A percentile compares a stretch with the other conserved stretches of the same genome.
phyloP scores from a whole-genome alignment of 2,113 vertebrate species.

The Ammodytes marinus region DNA sequence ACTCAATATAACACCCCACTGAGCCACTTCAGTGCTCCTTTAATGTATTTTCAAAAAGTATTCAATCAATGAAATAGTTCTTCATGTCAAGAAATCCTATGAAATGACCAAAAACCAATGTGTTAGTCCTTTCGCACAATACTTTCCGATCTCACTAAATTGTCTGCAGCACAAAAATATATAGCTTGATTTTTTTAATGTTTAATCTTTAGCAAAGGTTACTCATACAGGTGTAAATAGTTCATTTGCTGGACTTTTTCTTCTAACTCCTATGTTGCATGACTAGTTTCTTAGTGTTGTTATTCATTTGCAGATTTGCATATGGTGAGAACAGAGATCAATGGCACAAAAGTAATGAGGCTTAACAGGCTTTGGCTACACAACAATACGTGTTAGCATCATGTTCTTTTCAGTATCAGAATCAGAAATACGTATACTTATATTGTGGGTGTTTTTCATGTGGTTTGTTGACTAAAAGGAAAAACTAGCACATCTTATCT shows the following conservation, averaged over 20 bases:
- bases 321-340: neutral
- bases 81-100: neutral
- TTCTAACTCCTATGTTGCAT: neutral
- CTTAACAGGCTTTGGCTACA: neutral
- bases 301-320: too few relatives aligned
- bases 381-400: neutral
- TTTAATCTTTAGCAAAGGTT: neutral
- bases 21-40: neutral
- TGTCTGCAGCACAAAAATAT: neutral
- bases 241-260: neutral
- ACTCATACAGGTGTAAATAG: neutral
- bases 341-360: neutral
- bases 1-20: too few relatives aligned
- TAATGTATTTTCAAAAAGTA: neutral
- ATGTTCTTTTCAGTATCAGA: neutral
- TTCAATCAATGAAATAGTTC: neutral
- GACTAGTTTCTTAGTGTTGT: neutral
- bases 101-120: neutral
- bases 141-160: neutral
- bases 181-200: too few relatives aligned
- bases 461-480: conserved; percentile 14
- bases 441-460: neutral
- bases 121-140: neutral
- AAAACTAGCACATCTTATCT: neutral
- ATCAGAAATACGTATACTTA: too few relatives aligned